Evolutionary conservation across 1,140 invertebrate genomes (phyloP).

Genomic region (Colletes latitarsis): DNA sequence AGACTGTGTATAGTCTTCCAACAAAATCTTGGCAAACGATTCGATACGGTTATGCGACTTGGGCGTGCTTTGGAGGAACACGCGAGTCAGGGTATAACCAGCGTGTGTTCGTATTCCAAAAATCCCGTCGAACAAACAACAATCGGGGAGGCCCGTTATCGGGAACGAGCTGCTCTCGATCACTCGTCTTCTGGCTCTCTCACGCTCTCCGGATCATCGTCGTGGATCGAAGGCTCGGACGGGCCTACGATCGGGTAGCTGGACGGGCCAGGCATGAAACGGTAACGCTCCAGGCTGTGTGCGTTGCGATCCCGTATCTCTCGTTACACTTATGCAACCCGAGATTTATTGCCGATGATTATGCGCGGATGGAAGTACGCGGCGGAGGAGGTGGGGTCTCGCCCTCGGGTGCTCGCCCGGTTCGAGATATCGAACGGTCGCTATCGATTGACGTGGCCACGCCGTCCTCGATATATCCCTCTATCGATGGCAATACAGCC

Average conservation of each 20-base stretch:
- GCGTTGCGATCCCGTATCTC: constrained; percentile 81
- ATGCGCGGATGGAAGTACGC: constrained; percentile 74
- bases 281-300: constrained; percentile 76
- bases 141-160: constrained; percentile 32
- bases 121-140: constrained; percentile 18
- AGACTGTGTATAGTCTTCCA: too few relatives aligned
- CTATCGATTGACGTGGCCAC: constrained; percentile 72
- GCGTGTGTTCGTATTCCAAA: constrained; percentile 20
- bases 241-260: constrained; percentile 34
- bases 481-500: constrained; percentile 51
- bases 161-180: constrained; percentile 22
- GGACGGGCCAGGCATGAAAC: constrained; percentile 21
- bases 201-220: constrained; percentile 45
- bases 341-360: constrained; percentile 79
- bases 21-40: too few relatives aligned
- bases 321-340: constrained; percentile 81
- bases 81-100: constrained; percentile 20
- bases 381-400: constrained; percentile 61
- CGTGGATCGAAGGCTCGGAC: constrained; percentile 43
- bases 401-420: constrained; percentile 58
- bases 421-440: constrained; percentile 68
- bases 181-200: constrained; percentile 11
- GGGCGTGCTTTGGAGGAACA: too few relatives aligned
- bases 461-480: constrained; percentile 56
- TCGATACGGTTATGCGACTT: too few relatives aligned